Evolutionary conservation across 2,113 vertebrate species (phyloP).

Genomic region (Psilopogon haemacephalus): DNA sequence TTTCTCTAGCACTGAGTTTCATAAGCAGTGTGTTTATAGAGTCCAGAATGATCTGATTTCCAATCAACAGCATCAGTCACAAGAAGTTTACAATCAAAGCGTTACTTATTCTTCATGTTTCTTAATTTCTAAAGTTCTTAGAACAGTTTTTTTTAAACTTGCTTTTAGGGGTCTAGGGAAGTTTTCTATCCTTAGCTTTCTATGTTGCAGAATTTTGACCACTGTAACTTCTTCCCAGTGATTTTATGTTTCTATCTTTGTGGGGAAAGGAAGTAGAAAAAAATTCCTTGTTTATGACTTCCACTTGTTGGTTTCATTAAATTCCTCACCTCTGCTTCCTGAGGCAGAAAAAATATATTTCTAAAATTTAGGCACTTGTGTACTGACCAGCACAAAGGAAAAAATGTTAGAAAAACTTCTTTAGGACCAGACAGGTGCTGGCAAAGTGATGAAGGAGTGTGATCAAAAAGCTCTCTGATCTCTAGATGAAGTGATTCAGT

Average conservation of each 20-base stretch:
- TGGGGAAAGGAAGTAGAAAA: background rate
- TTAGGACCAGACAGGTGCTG: background rate
- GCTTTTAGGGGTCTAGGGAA: background rate
- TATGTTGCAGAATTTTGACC: background rate
- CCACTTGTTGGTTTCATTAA: background rate
- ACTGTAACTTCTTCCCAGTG: background rate
- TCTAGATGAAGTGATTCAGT: background rate
- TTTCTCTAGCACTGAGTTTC: background rate
- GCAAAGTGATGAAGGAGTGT: background rate
- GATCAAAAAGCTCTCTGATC: background rate
- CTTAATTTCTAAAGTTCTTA: background rate
- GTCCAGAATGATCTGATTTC: background rate
- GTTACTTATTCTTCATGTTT: background rate
- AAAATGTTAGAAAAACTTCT: background rate
- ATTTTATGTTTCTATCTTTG: background rate
- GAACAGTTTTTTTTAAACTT: background rate
- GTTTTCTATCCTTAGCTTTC: background rate
- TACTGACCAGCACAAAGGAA: background rate
- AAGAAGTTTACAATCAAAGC: accelerated
- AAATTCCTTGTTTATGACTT: background rate
- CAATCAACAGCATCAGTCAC: background rate
- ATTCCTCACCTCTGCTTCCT: background rate
- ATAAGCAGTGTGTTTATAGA: background rate
- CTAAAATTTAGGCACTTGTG: background rate
- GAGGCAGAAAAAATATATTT: background rate